A percentile compares a stretch with the other conserved stretches of the same genome.
phyloP scores from a whole-genome alignment of 1,140 invertebrate species.

The Drosophila varians region DNA sequence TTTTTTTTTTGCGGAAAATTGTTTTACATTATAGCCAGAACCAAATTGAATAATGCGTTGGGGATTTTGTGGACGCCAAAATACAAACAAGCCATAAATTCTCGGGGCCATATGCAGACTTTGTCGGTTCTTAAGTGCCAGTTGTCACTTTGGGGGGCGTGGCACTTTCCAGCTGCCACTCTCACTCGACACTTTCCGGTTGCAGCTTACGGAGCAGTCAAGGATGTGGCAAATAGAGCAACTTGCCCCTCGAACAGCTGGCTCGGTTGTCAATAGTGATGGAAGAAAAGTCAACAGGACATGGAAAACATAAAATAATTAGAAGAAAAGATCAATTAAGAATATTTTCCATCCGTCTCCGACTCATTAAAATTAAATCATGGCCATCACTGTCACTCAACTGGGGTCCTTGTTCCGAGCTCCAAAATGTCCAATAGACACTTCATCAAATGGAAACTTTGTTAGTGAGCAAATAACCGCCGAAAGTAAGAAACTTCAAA shows the following conservation, averaged over 20 bases:
- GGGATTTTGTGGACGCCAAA: slow-evolving; percentile 14
- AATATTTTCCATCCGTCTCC: not conserved
- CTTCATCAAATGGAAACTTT: slow-evolving; percentile 12
- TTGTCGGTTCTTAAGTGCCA: slow-evolving; percentile 30
- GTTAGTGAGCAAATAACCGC: slow-evolving; percentile 19
- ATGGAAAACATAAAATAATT: not conserved
- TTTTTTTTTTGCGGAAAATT: slow-evolving; percentile 44
- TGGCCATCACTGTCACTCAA: slow-evolving; percentile 1
- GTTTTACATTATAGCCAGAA: slow-evolving; percentile 45
- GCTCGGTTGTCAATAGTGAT: slow-evolving; percentile 12
- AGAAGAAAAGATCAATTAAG: not conserved
- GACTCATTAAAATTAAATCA: not conserved
- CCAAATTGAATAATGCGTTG: slow-evolving; percentile 69
- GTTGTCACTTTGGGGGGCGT: slow-evolving; percentile 2
- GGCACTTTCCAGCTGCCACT: slow-evolving; percentile 10
- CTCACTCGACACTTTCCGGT: slow-evolving; percentile 5
- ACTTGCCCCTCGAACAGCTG: slow-evolving; percentile 12
- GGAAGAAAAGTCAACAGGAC: not conserved
- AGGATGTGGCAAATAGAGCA: slow-evolving; percentile 4
- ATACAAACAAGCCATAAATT: slow-evolving; percentile 61
- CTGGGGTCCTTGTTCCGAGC: not conserved
- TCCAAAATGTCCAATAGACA: slow-evolving; percentile 9
- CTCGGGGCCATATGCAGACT: slow-evolving; percentile 40
- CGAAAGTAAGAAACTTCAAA: slow-evolving; percentile 32
- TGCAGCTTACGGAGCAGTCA: slow-evolving; percentile 11